Base-by-base conservation (phyloP, 2,113 vertebrate species). In the Apus apus region DNA sequence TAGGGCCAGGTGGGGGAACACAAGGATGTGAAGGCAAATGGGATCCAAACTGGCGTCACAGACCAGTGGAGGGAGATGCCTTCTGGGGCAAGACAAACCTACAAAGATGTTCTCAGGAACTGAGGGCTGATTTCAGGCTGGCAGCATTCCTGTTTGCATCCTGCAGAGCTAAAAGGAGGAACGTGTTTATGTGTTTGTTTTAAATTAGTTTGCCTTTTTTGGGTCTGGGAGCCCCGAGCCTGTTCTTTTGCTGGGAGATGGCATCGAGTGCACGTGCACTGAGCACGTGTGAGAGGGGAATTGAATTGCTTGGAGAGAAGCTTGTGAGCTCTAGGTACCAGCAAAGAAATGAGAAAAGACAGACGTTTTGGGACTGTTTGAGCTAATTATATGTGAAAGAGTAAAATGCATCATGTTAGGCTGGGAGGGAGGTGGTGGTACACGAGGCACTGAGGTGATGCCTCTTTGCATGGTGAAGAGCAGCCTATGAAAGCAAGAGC, bases 231-330 rank as follows among this genome's bases (percentile, higher is more conserved):
- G 81, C 87, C 57, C 54, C 29, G 50, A 72, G 91, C 51, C 1
- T 27, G 54, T 77, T 82, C 25, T 60, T 53, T 85, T 40, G 53
- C 64, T 53, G 53, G 64, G 72, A 82, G 78, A 70, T 51, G 56
- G 60, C 23, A 34, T 26, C 26, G 11, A 80, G 85, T 58, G 66
- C 22, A 2, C 34, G 58, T 67, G 66, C 1, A 4, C 72, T 53
- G 70, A 95, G 87, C 94, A 95, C 78, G 27, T 94, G 90, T 51
- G 90, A 96, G 94, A 89, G 26, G 72, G 64, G 87, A 93, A 82
- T 61, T 83, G 64, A 83, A 91, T 80, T 93, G 89, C 93, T 93
- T 66, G 40, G 66, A 72, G 85, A 90, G 85, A 20, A 60, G 60
- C 66, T 76, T 87, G 80, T 85, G 85, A 83, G 85, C 89, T 88